Percentiles rank a stretch among this genome's conserved stretches.
Conservation (phyloP, 2,888 invertebrate genomes). For the Epistrophe grossulariae region DNA sequence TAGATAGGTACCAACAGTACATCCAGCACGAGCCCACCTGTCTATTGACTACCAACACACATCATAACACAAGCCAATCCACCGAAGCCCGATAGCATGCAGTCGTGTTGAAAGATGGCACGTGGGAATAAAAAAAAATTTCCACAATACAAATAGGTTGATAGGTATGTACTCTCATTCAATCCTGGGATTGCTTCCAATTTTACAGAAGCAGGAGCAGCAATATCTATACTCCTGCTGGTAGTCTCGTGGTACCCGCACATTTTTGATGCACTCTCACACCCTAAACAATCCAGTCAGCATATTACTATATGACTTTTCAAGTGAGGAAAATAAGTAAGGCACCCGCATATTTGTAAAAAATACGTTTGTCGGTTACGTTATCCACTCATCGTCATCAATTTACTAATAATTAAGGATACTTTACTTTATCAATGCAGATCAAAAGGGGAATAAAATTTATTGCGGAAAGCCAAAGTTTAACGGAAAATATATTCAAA, state of each 20-base stretch:
- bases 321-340: slow-evolving; percentile 29
- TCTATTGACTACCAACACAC: slow-evolving; percentile 43
- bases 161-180: background rate
- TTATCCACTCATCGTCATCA: slow-evolving; percentile 55
- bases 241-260: slow-evolving; percentile 67
- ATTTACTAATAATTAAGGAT: slow-evolving; percentile 72
- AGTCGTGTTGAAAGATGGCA: slow-evolving; percentile 59
- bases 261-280: slow-evolving; percentile 38
- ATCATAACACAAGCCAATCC: background rate
- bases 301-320: background rate
- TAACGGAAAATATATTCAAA: slow-evolving; percentile 61
- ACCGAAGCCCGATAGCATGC: background rate
- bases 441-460: slow-evolving; percentile 1
- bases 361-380: slow-evolving; percentile 46
- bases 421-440: slow-evolving; percentile 46
- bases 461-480: slow-evolving; percentile 22
- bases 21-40: slow-evolving; percentile 71
- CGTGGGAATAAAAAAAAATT: slow-evolving; percentile 68
- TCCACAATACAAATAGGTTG: slow-evolving; percentile 3
- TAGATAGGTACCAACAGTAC: no score
- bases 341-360: slow-evolving; percentile 58
- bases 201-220: slow-evolving; percentile 44
- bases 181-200: slow-evolving; percentile 35
- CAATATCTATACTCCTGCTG: slow-evolving; percentile 37
- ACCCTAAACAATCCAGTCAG: slow-evolving; percentile 22